Conservation (phyloP, 2,113 vertebrate species). For the Upupa epops region DNA sequence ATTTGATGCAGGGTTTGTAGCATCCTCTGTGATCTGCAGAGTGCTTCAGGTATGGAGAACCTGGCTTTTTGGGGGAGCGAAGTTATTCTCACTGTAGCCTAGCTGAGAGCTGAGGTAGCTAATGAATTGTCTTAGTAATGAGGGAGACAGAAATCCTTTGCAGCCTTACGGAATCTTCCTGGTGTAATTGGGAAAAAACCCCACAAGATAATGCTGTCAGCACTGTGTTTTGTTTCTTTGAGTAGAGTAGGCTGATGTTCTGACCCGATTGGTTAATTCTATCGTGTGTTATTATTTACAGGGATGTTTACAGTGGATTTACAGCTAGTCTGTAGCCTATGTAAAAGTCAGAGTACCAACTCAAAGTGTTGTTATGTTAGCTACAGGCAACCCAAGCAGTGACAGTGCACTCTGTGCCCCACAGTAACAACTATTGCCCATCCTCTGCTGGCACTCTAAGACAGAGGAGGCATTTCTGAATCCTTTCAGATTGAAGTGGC, state of each 20-base stretch:
- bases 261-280: neutral
- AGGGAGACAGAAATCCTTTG: neutral
- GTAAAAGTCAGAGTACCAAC: neutral
- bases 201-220: neutral
- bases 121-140: neutral
- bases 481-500: neutral
- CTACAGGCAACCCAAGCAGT: neutral
- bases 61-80: neutral
- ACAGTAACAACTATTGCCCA: neutral
- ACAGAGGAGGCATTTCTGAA: neutral
- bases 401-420: neutral
- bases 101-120: neutral
- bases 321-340: neutral
- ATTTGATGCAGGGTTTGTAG: neutral
- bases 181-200: neutral
- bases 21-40: neutral
- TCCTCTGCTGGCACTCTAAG: accelerated
- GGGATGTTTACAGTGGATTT: neutral
- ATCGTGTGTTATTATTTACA: neutral
- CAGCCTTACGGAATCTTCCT: neutral
- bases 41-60: neutral
- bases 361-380: neutral
- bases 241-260: neutral
- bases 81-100: neutral
- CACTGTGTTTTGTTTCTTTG: neutral